phyloP scores from a whole-genome alignment of 2,888 invertebrate species.

The Hartigia nigra region DNA sequence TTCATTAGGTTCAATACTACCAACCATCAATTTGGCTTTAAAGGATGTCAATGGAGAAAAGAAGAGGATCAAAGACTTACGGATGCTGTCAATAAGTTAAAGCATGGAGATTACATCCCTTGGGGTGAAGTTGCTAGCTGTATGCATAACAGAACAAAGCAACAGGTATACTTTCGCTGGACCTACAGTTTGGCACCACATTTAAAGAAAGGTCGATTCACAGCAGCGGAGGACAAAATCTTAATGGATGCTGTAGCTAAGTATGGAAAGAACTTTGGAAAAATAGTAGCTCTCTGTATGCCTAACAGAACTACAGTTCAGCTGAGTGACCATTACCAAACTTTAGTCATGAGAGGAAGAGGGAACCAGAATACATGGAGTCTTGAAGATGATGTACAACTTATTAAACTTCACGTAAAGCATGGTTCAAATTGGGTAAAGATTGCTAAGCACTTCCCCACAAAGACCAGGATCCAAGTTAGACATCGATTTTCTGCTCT shows the following conservation, averaged over 20 bases:
- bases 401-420: constrained; percentile 64
- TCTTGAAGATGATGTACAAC: constrained; percentile 73
- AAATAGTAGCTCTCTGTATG: constrained; percentile 70
- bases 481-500: constrained; percentile 72
- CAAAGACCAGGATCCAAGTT: constrained; percentile 71
- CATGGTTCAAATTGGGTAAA: constrained; percentile 67
- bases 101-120: constrained; percentile 75
- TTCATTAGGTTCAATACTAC: constrained; percentile 75
- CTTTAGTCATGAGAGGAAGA: constrained; percentile 64
- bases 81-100: constrained; percentile 73
- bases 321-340: constrained; percentile 71
- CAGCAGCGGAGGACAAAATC: constrained; percentile 75
- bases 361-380: constrained; percentile 71
- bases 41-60: constrained; percentile 70
- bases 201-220: constrained; percentile 73
- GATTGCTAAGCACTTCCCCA: constrained; percentile 69
- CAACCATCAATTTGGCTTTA: constrained; percentile 28
- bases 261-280: constrained; percentile 72
- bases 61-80: constrained; percentile 77
- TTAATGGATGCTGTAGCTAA: constrained; percentile 72
- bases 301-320: constrained; percentile 74
- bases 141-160: constrained; percentile 73
- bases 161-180: constrained; percentile 73
- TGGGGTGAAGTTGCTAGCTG: constrained; percentile 78
- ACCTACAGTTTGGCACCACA: constrained; percentile 64